phyloP scores from a whole-genome alignment of 2,113 vertebrate genomes.

The Perca fluviatilis region DNA sequence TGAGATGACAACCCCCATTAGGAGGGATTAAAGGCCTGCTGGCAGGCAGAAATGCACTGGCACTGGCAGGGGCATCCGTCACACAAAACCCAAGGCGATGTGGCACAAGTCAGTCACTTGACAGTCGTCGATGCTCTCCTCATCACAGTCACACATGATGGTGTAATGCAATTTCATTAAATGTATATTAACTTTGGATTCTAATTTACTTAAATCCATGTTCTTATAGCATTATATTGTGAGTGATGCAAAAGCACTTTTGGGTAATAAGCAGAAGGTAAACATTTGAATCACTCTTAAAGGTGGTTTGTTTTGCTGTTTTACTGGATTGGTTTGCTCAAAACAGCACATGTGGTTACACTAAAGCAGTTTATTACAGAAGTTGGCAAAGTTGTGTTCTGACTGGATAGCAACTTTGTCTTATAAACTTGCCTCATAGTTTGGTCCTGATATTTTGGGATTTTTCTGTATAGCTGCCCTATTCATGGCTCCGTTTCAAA shows the following conservation, averaged over 20 bases:
- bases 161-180: conserved; percentile 40
- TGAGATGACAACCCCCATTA: conserved; percentile 89
- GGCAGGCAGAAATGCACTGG: conserved; percentile 82
- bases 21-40: conserved; percentile 87
- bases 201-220: neutral
- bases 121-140: conserved; percentile 52
- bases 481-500: conserved; percentile 18
- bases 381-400: neutral
- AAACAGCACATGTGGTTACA: neutral
- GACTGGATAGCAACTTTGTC: neutral
- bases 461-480: neutral
- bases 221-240: neutral
- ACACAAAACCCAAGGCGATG: conserved; percentile 79
- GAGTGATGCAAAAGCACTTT: neutral
- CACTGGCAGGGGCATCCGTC: conserved; percentile 86
- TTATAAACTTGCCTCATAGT: neutral
- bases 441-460: neutral
- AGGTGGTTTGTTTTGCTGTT: neutral
- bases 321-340: neutral
- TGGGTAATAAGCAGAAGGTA: neutral
- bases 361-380: neutral
- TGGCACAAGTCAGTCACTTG: conserved; percentile 82
- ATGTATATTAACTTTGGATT: neutral
- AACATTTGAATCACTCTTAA: neutral
- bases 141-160: conserved; percentile 35